Percentiles rank a stretch among this genome's conserved stretches.
These are phyloP conservation scores for Okamejei kenojei DNA, from an alignment of 2,797 vertebrate species.

Conservation along the genomic window DNA sequence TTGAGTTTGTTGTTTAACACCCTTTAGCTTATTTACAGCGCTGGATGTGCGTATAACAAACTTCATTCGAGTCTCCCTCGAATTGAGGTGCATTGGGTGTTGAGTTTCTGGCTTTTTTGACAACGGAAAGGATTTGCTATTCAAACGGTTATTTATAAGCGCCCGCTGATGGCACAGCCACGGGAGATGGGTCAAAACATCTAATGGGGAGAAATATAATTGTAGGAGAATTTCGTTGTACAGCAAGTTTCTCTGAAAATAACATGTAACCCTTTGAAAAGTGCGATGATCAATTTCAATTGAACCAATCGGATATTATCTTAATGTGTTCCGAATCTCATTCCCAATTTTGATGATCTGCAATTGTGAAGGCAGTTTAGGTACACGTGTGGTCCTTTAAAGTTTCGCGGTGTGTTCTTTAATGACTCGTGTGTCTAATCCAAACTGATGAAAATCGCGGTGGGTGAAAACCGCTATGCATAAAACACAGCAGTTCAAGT, in stretches of 20 bases:
- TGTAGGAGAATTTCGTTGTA: neutral
- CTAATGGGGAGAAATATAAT: neutral
- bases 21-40: neutral
- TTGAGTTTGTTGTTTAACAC: neutral
- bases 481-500: neutral
- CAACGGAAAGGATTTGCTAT: neutral
- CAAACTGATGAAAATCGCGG: neutral
- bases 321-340: neutral
- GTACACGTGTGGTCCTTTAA: neutral
- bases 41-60: neutral
- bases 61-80: neutral
- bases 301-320: neutral
- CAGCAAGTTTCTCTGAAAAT: neutral
- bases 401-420: neutral
- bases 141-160: neutral
- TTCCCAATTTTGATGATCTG: neutral
- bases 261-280: neutral
- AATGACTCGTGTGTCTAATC: neutral
- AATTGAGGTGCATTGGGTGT: neutral
- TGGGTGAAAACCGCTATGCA: neutral
- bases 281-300: neutral
- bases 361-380: neutral
- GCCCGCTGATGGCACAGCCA: neutral
- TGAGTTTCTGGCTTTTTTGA: slow-evolving; percentile 9
- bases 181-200: neutral